Percentiles rank a stretch among this genome's conserved stretches.
phyloP scores from a whole-genome alignment of 1,140 invertebrate species.

The Heliothis subflexa region DNA sequence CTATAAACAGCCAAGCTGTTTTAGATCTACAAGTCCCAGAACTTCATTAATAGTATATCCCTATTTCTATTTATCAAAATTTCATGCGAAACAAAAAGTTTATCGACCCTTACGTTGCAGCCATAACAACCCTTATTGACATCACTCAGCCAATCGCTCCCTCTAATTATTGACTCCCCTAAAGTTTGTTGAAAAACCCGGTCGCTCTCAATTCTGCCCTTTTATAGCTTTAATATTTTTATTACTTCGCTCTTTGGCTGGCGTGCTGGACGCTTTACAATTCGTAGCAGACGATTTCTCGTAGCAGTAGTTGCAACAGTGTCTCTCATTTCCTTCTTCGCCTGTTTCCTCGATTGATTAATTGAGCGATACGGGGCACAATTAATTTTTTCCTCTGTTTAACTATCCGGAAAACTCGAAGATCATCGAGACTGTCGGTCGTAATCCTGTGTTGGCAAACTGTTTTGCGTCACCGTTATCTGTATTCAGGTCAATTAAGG shows the following conservation, averaged over 20 bases:
- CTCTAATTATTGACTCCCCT: conserved; percentile 83
- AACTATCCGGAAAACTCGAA: conserved; percentile 58
- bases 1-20: conserved; percentile 21
- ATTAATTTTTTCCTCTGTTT: conserved; percentile 62
- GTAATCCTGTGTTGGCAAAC: conserved; percentile 64
- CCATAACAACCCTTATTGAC: conserved; percentile 82
- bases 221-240: conserved; percentile 78
- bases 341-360: conserved; percentile 57
- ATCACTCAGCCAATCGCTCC: conserved; percentile 74
- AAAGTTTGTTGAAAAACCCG: conserved; percentile 76
- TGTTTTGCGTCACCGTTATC: conserved; percentile 72
- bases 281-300: conserved; percentile 32
- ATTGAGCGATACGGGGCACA: conserved; percentile 53
- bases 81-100: conserved; percentile 67
- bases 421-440: conserved; percentile 55
- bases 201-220: conserved; percentile 68
- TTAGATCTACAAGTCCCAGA: background rate
- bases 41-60: conserved; percentile 22
- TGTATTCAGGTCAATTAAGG: conserved; percentile 70
- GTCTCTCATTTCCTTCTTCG: conserved; percentile 54
- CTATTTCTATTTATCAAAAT: conserved; percentile 28
- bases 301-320: conserved; percentile 41
- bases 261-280: conserved; percentile 29
- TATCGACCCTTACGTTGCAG: conserved; percentile 74
- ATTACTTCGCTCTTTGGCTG: conserved; percentile 58